Base-by-base conservation (phyloP, 2,113 vertebrate species). In the Neofelis nebulosa region DNA sequence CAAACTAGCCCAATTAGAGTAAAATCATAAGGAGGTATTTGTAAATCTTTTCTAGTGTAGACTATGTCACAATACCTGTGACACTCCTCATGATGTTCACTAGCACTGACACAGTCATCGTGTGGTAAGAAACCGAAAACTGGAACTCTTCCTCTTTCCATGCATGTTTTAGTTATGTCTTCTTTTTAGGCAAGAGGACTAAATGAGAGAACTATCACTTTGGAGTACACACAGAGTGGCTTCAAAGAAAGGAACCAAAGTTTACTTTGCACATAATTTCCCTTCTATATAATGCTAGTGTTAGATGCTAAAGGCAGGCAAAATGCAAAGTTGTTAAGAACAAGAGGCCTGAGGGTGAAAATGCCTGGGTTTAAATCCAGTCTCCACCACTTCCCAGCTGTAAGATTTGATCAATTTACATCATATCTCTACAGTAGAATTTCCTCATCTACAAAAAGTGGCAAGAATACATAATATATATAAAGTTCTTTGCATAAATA, bases 311-410 rank as follows among this genome's bases (percentile, higher is more conserved):
- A 74, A 27, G 25, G 33, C 15, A 96, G 73, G 63, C 8, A 81
- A 74, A 96, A 97, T 19, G 6, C 12, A 86, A 86, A 97, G 45
- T 57, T 84, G 45, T 94, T 88, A 85, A 86, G 29, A 94, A 79
- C 74, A 48, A 95, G 52, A 84, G 41, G 18, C 31, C 45, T 76
- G 86, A 78, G 21, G n/a, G 38, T 95, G 29, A 88, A 96, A 91
- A 95, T 65, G 45, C 5, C 27, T 68, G 36, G 8, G 23, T 87
- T 95, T 81, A 81, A 45, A 97, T 57, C 2, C 50, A 65, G 10
- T 48, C 31, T 68, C 63, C 6, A 48, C 7, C 57, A 45, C 14
- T 95, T 90, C 13, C 68, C 68, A 91, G 29, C 29, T 52, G 14
- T 73, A 89, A 91, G 36, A 69, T 57, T 68, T 69, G 4, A 13